These are phyloP conservation scores for Mustelus asterias DNA, from an alignment of 2,113 vertebrate species.

Conservation along the genomic window DNA sequence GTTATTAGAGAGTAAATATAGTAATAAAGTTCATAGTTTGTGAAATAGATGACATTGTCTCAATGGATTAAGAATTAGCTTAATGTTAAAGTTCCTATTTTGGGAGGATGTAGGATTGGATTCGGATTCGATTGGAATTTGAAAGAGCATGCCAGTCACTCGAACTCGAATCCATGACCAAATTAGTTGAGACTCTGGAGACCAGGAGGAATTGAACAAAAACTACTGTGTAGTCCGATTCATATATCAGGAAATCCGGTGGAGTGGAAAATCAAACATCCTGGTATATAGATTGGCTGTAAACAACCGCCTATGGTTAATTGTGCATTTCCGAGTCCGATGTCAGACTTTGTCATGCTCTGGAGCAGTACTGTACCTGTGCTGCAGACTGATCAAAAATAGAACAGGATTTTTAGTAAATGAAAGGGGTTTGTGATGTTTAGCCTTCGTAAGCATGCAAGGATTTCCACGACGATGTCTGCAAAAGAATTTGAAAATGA, in stretches of 20 bases:
- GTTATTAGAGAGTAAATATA: neutral
- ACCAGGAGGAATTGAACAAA: neutral
- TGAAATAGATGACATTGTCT: neutral
- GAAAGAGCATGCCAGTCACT: neutral
- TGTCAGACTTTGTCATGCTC: neutral
- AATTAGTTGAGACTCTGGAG: neutral
- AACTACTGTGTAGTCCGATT: neutral
- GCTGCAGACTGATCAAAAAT: neutral
- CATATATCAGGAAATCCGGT: neutral
- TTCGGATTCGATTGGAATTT: neutral
- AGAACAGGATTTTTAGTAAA: neutral
- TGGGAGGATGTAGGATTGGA: neutral
- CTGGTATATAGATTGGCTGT: neutral
- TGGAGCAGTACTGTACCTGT: neutral
- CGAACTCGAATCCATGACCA: neutral
- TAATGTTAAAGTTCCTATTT: neutral
- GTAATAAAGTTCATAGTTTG: neutral
- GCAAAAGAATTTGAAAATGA: neutral
- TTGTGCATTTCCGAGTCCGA: neutral
- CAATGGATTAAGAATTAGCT: neutral
- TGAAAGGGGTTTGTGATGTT: neutral
- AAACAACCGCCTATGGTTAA: neutral
- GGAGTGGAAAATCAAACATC: neutral
- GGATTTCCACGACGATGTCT: neutral
- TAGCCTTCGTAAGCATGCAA: neutral